phyloP scores from a whole-genome alignment of 2,797 vertebrate species.

The Pseudotriccus pelzelni region DNA sequence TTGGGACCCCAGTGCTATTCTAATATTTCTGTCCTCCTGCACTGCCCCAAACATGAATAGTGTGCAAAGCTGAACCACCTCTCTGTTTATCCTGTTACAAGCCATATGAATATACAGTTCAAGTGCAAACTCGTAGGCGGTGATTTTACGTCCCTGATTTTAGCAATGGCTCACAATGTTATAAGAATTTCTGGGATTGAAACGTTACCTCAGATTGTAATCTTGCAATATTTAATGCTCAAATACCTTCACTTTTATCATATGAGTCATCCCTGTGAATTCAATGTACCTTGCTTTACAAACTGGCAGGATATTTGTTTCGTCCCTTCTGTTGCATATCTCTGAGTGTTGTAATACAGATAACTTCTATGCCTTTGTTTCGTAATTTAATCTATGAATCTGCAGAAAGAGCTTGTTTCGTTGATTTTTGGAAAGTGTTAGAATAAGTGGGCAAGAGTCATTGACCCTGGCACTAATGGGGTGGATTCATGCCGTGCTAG shows the following conservation, averaged over 20 bases:
- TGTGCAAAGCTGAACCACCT: neutral
- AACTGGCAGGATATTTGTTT: conserved; percentile 14
- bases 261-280: neutral
- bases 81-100: neutral
- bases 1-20: neutral
- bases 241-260: neutral
- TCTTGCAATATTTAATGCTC: neutral
- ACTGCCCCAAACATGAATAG: neutral
- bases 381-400: conserved; percentile 32
- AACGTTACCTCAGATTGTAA: neutral
- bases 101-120: neutral
- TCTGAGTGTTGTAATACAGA: neutral
- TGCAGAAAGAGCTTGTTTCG: conserved; percentile 29
- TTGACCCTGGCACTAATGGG: conserved; percentile 45
- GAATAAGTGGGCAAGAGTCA: neutral
- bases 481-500: conserved; percentile 16
- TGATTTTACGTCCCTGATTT: neutral
- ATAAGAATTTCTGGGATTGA: neutral
- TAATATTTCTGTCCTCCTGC: neutral
- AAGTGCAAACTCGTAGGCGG: neutral
- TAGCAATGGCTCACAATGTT: neutral
- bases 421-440: conserved; percentile 53
- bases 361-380: conserved; percentile 37
- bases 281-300: neutral
- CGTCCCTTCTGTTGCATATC: conserved; percentile 2